Base-by-base conservation (phyloP, 2,797 vertebrate genomes). In the Sitta carolinensis region DNA sequence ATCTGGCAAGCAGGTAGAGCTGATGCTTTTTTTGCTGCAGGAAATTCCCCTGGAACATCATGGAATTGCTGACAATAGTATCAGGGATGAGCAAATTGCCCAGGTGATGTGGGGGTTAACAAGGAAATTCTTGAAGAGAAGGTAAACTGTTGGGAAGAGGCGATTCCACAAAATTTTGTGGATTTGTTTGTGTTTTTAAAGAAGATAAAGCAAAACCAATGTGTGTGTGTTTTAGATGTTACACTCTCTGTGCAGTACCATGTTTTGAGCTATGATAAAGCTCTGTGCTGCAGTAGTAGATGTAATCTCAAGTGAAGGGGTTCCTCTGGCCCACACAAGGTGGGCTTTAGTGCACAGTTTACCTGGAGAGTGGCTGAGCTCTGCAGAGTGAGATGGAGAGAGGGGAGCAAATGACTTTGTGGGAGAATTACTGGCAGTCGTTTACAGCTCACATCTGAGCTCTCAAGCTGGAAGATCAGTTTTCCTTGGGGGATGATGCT, bases 401-500 rank as follows among this genome's bases (percentile, higher is more conserved):
- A 63, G 73, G 48, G 88, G 76, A 87, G 63, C 51, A 89, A 94
- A 86, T 63, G 38, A 40, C 40, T 76, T 13, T 0, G 1, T 84
- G 55, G 73, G 43, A 84, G 73, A 92, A 62, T 57, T 84, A 87
- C 59, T 43, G 59, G 74, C 62, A 83, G 76, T 84, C 90, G 87
- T 95, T 97, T 95, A 83, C 81, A 96, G 87, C 81, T 94, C 8
- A 0, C 17, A 34, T 89, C 45, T 84, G 94, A 93, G 90, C 83
- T 81, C 59, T 7, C 51, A 7, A 70, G 78, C 86, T 62, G 50
- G 76, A 96, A 91, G 93, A 77, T 95, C 84, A 89, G 48, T 58
- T 88, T 51, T 84, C 62, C n/a, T 36, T 0, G 1, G 52, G 92
- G 62, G 55, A 80, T 85, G 77, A 30, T 93, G 70, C 73, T 81